Base-by-base conservation (phyloP, 2,888 invertebrate genomes). In the Cinara cedri region DNA sequence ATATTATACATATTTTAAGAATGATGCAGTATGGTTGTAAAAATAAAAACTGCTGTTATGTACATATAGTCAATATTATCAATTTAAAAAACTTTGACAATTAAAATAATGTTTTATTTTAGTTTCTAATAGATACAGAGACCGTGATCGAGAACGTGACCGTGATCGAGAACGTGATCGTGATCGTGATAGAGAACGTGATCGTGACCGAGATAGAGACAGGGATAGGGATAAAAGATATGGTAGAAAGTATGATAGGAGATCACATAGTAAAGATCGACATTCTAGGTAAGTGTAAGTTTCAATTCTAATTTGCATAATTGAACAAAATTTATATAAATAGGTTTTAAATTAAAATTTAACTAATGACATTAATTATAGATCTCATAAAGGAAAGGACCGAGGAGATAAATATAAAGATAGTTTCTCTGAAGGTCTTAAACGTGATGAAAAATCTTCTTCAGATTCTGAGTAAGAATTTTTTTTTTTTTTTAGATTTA, bases 361-460 rank as follows among this genome's bases (percentile, higher is more conserved):
- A 57, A 26, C 55, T 55, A 14, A 26, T 66, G 54, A 21, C 34
- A 21, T 24, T 44, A 24, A 21, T 74, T 63, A 0, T 70, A 82
- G 82, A 81, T 81, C 66, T 76, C 76, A 80, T 55, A 82, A 65
- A 71, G 81, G 81, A 68, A 74, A 80, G 66, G 76, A 72, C 19
- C 72, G 80, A 76, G 82, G 81, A 80, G 88, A 88, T 83, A 87
- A 87, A 83, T 88, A 87, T 83, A 87, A 87, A 82, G 93, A 91
- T 83, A 92, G 94, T 19, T 85, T 92, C 21, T 93, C 93, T 81
- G 95, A 96, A 85, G 93, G 94, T 1, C 88, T 94, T 82, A 91
- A 91, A 83, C 85, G 89, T 9, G 89, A 90, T 81, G 86, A 86
- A 82, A 90, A 91, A 8, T 90, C 90, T 1, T 85, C 85, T 14